Percentiles rank a stretch among this genome's conserved stretches.
phyloP scores from a whole-genome alignment of 2,797 vertebrate genomes.

The Sebastes cheni region DNA sequence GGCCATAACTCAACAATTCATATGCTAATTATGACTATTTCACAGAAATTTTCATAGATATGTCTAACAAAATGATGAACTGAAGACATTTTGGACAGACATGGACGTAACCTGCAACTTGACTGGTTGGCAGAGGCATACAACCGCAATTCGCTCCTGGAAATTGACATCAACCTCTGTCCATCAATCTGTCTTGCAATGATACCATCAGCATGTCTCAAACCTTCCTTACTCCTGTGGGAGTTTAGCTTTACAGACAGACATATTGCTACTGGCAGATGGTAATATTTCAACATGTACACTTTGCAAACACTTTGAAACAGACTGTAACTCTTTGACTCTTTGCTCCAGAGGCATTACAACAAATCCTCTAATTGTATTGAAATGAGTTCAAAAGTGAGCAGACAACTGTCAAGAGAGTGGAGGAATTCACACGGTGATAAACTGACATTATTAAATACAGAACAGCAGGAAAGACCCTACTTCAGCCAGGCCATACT shows the following conservation, averaged over 20 bases:
- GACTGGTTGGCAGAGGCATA: too few species aligned
- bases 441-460: neutral
- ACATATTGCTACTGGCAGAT: neutral
- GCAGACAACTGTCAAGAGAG: neutral
- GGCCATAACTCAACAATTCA: neutral
- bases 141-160: too few species aligned
- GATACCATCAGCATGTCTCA: neutral
- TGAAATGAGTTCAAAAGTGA: slow-evolving; percentile 16
- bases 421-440: neutral
- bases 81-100: too few species aligned
- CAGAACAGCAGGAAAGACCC: neutral
- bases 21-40: neutral
- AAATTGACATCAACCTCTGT: neutral
- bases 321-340: neutral
- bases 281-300: slow-evolving; percentile 2
- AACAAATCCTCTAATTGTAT: neutral
- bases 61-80: too few species aligned
- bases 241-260: neutral
- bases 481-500: neutral
- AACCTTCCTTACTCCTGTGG: neutral
- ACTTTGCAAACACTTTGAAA: neutral
- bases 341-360: neutral
- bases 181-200: neutral
- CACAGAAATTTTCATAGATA: too few species aligned
- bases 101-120: too few species aligned